Percentiles rank a stretch among this genome's conserved stretches.
Evolutionary conservation across 92 coral and sea anemone genomes (phyloP).

Genomic region (Zoanthus gigantus): DNA sequence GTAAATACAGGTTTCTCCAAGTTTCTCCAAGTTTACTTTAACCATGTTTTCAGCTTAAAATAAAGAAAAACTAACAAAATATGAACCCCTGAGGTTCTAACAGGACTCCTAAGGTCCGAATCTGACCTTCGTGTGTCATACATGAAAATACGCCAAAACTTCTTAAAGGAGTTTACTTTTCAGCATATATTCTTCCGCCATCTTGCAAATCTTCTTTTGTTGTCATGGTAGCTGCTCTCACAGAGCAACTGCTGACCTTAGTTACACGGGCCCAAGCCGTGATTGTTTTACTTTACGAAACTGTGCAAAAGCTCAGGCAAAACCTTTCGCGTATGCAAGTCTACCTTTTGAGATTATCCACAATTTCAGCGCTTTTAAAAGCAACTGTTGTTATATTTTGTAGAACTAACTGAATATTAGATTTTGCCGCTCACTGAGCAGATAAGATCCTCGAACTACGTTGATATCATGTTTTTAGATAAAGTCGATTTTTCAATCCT

Average conservation of each 20-base stretch:
- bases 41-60: background rate
- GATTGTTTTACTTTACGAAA: background rate
- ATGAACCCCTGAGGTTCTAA: background rate
- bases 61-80: background rate
- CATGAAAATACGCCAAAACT: background rate
- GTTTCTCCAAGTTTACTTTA: background rate
- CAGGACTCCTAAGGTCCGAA: background rate
- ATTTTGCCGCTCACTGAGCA: background rate
- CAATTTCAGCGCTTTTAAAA: background rate
- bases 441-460: conserved; percentile 15
- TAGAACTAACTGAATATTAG: conserved; percentile 21
- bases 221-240: conserved; percentile 28
- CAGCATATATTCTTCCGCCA: conserved; percentile 9
- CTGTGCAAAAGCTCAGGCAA: background rate
- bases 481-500: conserved; percentile 9
- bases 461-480: conserved; percentile 4
- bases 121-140: background rate
- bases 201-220: conserved; percentile 19
- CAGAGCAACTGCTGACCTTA: conserved; percentile 27
- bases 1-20: background rate
- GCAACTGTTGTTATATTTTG: conserved; percentile 6
- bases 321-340: conserved; percentile 20
- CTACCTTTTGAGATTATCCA: conserved; percentile 20
- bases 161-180: background rate
- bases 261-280: background rate